Evolutionary conservation across 2,888 invertebrate species (phyloP), one percentile per base, ranked within the genome.

Genomic region (Melanargia galathea): DNA sequence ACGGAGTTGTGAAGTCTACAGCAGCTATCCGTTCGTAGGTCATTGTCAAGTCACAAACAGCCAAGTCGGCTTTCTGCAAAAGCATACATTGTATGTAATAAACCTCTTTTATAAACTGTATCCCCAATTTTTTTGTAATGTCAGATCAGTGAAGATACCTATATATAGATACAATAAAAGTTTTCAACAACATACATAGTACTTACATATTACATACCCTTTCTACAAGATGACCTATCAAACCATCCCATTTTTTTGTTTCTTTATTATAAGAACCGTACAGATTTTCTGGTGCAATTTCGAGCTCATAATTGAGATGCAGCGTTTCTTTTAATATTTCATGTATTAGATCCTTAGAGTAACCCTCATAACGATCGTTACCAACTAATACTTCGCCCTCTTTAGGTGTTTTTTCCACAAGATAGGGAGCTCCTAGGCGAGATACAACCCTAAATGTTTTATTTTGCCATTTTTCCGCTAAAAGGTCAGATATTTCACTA

Each of bases 1-100:
- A 99, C 0, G 99, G 99, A 89, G 97, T 97, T 0, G 98, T 97
- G 83, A 98, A 98, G 84, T 98, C 98, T 18, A 97, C 97, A 38
- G 94, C 95, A 70, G 94, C 94, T 72, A 98, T 94, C 60, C 99
- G 94, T 94, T 96, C 95, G 81, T 96, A 97, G 10, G 97, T 99
- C 66, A 99, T 98, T 1, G 99, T 99, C 72, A 99, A 90, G 79
- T 99, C 98, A 74, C 98, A 98, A 63, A 99, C 95, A 0, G 98
- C 98, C 71, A 99, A 93, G 83, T 98, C 98, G 8, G 98, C 98
- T 93, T 96, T 96, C 98, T 98, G 88, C 40, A 84, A 84, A 62
- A 52, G 55, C 56, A 54, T 20, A 6, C 7, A 10, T 8, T n/a
- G n/a, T n/a, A n/a, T n/a, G n/a, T n/a, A n/a, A n/a, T n/a, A n/a